phyloP scores from a whole-genome alignment of 2,888 invertebrate species.

The Prionchulus punctatus region DNA sequence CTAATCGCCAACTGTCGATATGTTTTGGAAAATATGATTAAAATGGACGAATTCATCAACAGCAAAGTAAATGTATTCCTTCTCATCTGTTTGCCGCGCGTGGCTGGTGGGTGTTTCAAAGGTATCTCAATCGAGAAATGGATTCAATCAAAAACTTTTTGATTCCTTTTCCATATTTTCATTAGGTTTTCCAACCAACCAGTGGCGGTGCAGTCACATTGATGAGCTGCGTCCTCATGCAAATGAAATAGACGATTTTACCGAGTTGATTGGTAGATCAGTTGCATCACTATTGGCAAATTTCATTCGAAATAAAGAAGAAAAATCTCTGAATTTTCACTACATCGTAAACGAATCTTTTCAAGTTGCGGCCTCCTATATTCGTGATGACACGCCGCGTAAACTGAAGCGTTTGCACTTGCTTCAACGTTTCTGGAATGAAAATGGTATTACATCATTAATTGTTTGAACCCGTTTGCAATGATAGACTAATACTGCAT shows the following conservation, averaged over 20 bases:
- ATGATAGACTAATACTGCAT: no score
- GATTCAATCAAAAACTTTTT: no score
- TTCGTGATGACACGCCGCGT: background rate
- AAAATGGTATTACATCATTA: no score
- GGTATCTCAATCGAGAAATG: no score
- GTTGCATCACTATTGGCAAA: background rate
- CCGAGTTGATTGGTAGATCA: background rate
- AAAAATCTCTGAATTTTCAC: background rate
- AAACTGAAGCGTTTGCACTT: background rate
- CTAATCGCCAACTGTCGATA: background rate
- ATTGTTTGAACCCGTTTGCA: no score
- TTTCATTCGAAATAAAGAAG: background rate
- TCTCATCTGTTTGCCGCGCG: background rate
- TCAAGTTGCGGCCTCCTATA: background rate
- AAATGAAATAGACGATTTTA: background rate
- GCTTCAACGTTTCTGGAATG: background rate
- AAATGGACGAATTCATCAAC: background rate
- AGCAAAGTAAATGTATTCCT: background rate
- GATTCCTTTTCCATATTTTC: no score
- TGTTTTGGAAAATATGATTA: background rate
- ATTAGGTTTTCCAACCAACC: background rate
- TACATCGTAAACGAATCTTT: background rate
- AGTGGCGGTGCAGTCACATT: background rate
- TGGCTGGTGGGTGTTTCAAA: background rate
- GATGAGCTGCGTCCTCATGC: background rate